These are phyloP conservation scores for Leucophenga maculata DNA, from an alignment of 2,888 invertebrate genomes.

Conservation along the genomic window DNA sequence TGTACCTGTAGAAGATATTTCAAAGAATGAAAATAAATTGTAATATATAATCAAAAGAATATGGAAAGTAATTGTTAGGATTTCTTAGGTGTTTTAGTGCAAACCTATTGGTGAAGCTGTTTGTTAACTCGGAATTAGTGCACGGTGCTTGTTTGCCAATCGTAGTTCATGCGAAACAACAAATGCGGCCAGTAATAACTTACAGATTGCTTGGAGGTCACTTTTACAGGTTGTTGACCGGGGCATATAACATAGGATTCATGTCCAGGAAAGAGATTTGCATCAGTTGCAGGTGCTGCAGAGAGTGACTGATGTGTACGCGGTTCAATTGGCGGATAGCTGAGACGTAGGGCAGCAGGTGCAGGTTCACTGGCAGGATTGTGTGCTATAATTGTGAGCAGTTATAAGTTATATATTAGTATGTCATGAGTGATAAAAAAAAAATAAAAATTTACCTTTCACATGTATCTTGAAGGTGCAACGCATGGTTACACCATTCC, in stretches of 20 bases:
- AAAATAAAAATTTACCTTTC: constrained; percentile 72
- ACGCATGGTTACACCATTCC: constrained; percentile 76
- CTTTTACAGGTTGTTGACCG: constrained; percentile 66
- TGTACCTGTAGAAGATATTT: constrained; percentile 58
- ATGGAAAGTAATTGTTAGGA: not conserved
- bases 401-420: not conserved
- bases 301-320: constrained; percentile 4
- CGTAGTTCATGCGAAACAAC: constrained; percentile 47
- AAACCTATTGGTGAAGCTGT: constrained; percentile 1
- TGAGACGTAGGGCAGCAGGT: constrained; percentile 10
- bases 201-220: constrained; percentile 68
- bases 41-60: no score
- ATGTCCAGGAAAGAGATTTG: constrained; percentile 52
- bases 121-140: constrained; percentile 6
- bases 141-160: constrained; percentile 36
- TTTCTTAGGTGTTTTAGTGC: not conserved
- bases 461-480: constrained; percentile 79
- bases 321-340: constrained; percentile 9
- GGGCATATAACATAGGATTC: constrained; percentile 71
- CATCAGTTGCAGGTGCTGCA: constrained; percentile 33
- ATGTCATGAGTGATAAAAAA: no score
- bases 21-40: constrained; percentile 14
- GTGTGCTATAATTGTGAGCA: constrained; percentile 11
- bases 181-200: constrained; percentile 60
- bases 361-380: constrained; percentile 2